These are phyloP conservation scores for Thamnophis elegans DNA, from an alignment of 2,797 vertebrate species.

Conservation along the genomic window DNA sequence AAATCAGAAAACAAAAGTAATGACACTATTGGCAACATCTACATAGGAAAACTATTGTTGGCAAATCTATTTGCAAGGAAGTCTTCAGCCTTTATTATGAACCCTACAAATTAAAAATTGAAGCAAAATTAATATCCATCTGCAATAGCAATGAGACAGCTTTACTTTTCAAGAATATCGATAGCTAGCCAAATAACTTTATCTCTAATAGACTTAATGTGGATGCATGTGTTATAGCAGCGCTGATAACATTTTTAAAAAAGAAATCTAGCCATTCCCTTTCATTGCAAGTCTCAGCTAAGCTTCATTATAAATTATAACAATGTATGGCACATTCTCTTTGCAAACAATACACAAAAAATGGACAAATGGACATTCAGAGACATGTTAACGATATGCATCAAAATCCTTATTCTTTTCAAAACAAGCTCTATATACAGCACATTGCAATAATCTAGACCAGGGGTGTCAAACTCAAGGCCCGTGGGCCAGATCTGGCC, in stretches of 20 bases:
- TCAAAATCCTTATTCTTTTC: not conserved
- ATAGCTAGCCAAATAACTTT: too few species aligned
- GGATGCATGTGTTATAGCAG: too few species aligned
- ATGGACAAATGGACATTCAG: not conserved
- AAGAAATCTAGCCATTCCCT: too few species aligned
- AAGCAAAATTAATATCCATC: not conserved
- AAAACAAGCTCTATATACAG: not conserved
- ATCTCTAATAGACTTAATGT: too few species aligned
- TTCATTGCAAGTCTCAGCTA: too few species aligned
- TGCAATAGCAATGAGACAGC: not conserved
- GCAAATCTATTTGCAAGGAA: not conserved
- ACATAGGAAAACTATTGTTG: not conserved
- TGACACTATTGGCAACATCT: not conserved
- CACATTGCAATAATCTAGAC: not conserved
- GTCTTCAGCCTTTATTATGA: not conserved
- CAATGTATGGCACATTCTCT: not conserved
- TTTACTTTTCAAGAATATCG: not conserved
- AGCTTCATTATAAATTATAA: not conserved
- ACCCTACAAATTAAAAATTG: not conserved
- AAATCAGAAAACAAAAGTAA: not conserved
- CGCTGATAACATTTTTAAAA: too few species aligned
- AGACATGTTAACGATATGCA: not conserved
- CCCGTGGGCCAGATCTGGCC: too few species aligned
- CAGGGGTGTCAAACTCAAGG: too few species aligned
- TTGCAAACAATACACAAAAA: not conserved